Conservation (phyloP, 1,140 invertebrate species). For the Nylanderia fulva region DNA sequence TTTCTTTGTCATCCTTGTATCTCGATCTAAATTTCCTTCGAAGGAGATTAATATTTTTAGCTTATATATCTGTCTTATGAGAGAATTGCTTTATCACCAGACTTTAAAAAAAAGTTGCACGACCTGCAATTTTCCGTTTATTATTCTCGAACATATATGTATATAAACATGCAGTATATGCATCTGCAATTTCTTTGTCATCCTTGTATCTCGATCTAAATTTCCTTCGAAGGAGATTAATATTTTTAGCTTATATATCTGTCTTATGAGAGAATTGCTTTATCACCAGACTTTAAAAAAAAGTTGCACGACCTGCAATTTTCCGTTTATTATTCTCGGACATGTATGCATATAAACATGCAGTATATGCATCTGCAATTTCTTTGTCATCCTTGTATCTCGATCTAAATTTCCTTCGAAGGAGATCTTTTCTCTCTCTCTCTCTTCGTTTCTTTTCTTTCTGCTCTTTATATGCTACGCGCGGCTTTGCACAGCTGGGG, state of each 20-base stretch:
- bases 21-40: too few relatives aligned
- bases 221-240: neutral
- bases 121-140: too few relatives aligned
- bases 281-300: too few relatives aligned
- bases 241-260: neutral
- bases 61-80: too few relatives aligned
- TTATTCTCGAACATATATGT: too few relatives aligned
- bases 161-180: too few relatives aligned
- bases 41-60: neutral
- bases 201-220: neutral
- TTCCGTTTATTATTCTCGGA: too few relatives aligned
- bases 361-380: too few relatives aligned
- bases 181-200: too few relatives aligned
- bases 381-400: neutral
- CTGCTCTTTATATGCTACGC: conserved; percentile 17
- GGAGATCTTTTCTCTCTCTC: neutral
- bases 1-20: neutral
- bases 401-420: neutral
- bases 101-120: too few relatives aligned
- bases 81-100: neutral
- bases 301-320: too few relatives aligned
- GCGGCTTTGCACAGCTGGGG: conserved; percentile 13
- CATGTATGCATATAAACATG: too few relatives aligned
- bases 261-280: neutral
- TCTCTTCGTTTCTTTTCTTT: neutral